Evolutionary conservation across 1,140 invertebrate genomes (phyloP).

Genomic region (Nautilus pompilius): DNA sequence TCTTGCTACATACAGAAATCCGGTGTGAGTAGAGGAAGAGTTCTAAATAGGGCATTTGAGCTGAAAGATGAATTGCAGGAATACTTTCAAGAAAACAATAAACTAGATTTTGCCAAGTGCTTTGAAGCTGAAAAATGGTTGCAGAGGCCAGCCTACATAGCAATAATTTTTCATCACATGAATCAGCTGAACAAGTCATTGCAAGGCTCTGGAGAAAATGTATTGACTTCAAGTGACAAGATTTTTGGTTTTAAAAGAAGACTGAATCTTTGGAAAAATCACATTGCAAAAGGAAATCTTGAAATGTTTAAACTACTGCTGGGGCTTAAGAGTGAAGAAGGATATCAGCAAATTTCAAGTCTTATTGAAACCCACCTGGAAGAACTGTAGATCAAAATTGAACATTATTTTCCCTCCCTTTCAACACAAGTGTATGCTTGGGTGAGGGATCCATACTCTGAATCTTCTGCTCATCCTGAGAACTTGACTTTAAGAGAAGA

Average conservation of each 20-base stretch:
- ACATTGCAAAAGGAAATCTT: neutral
- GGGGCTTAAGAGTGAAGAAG: neutral
- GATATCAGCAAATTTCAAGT: neutral
- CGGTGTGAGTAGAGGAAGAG: neutral
- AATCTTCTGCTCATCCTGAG: neutral
- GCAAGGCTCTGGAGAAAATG: neutral
- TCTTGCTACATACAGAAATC: neutral
- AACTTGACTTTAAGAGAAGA: neutral
- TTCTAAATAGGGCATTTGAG: neutral
- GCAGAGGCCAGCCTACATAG: neutral
- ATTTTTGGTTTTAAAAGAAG: neutral
- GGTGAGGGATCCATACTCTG: neutral
- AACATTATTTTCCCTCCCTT: neutral
- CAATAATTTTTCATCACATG: neutral
- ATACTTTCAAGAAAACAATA: constrained; percentile 1
- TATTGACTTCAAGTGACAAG: neutral
- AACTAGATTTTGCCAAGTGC: neutral
- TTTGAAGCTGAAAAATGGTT: neutral
- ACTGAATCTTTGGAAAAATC: neutral
- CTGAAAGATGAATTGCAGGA: constrained; percentile 1
- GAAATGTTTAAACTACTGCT: neutral
- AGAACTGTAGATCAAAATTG: neutral
- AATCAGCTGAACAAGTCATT: neutral
- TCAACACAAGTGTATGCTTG: neutral
- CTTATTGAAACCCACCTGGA: neutral